These are phyloP conservation scores for Beris chalybata DNA, from an alignment of 2,888 invertebrate species.

Conservation along the genomic window DNA sequence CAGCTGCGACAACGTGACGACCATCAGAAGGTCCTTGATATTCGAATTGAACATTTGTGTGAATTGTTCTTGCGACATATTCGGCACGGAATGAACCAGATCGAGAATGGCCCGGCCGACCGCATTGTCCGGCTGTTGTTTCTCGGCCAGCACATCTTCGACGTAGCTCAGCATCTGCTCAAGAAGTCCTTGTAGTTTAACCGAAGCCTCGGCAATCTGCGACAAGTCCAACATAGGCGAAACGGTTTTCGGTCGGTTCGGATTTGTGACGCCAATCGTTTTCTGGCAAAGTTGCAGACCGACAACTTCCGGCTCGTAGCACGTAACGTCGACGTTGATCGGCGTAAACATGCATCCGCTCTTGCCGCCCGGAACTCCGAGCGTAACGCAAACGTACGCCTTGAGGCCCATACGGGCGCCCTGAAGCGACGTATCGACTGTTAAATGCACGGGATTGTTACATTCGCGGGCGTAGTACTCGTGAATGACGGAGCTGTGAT, in stretches of 20 bases:
- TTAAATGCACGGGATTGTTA: conserved; percentile 91
- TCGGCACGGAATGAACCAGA: conserved; percentile 88
- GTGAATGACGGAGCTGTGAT: conserved; percentile 95
- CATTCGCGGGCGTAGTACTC: conserved; percentile 96
- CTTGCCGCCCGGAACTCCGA: conserved; percentile 93
- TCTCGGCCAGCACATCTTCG: conserved; percentile 86
- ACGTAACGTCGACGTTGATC: conserved; percentile 82
- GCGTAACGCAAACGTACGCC: conserved; percentile 88
- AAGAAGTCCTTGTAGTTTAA: conserved; percentile 73
- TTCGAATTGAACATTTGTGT: conserved; percentile 94
- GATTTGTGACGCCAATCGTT: conserved; percentile 65
- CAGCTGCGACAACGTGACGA: conserved; percentile 91
- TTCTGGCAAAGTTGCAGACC: conserved; percentile 81
- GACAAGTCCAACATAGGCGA: conserved; percentile 72
- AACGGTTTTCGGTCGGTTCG: conserved; percentile 63
- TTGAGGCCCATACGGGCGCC: conserved; percentile 90
- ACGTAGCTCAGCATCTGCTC: conserved; percentile 82
- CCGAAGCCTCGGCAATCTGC: conserved; percentile 84
- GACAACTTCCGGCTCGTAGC: conserved; percentile 90
- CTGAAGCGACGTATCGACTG: conserved; percentile 88
- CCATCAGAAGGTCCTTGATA: conserved; percentile 97
- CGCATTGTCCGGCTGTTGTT: conserved; percentile 76
- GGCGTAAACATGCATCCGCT: conserved; percentile 97
- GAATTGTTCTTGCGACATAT: conserved; percentile 87
- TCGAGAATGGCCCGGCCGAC: conserved; percentile 89